phyloP scores from a whole-genome alignment of 2,797 vertebrate species.

The Xerus rutilus region DNA sequence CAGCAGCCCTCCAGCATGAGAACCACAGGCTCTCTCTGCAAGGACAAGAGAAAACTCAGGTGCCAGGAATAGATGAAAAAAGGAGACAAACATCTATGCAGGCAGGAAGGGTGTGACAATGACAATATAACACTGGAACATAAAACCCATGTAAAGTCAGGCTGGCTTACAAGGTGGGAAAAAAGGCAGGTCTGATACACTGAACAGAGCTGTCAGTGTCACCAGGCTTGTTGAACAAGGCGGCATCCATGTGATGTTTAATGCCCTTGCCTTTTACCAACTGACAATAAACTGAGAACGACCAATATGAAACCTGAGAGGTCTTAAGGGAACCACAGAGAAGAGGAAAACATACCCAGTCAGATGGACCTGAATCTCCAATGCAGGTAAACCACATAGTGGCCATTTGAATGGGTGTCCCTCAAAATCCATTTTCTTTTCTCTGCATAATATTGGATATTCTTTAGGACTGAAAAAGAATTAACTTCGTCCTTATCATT shows the following conservation, averaged over 20 bases:
- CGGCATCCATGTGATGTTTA: background rate
- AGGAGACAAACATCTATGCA: accelerated
- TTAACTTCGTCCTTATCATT: background rate
- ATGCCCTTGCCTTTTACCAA: background rate
- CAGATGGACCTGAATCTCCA: accelerated
- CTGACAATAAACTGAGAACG: background rate
- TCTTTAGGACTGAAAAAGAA: background rate
- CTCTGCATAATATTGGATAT: accelerated
- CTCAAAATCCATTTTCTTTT: background rate
- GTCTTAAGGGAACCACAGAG: accelerated
- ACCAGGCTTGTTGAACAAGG: background rate
- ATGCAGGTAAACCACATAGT: accelerated
- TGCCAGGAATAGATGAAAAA: accelerated
- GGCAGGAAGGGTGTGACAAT: background rate
- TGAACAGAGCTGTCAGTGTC: background rate
- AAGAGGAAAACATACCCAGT: background rate
- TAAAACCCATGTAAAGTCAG: background rate
- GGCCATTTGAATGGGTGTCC: accelerated
- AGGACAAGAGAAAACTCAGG: background rate
- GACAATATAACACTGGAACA: background rate
- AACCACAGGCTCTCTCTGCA: accelerated
- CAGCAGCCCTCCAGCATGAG: background rate
- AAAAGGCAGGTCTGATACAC: background rate
- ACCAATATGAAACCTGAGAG: background rate
- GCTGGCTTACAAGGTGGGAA: background rate